These are phyloP conservation scores for Salvelinus fontinalis DNA, from an alignment of 2,113 vertebrate species.

Conservation along the genomic window DNA sequence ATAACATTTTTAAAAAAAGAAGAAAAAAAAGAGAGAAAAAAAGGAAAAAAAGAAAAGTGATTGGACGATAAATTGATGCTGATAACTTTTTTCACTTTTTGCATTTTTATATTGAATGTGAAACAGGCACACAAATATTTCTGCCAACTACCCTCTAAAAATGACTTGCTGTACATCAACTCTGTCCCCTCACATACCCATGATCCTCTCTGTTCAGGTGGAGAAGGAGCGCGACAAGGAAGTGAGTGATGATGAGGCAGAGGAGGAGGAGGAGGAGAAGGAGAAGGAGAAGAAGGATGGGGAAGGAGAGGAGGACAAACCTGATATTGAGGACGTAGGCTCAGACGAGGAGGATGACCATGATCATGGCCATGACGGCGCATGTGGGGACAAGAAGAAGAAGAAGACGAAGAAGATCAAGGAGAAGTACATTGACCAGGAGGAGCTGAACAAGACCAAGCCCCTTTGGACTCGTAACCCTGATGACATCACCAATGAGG, in stretches of 20 bases:
- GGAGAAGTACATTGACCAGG: constrained; percentile 82
- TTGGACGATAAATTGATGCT: too few relatives aligned
- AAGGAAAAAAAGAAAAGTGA: too few relatives aligned
- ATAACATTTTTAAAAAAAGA: too few relatives aligned
- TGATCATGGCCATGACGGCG: constrained; percentile 47
- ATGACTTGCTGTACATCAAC: background rate
- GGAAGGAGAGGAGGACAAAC: constrained; percentile 74
- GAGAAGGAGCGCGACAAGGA: constrained; percentile 95
- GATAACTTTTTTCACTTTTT: too few relatives aligned
- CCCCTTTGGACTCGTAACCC: constrained; percentile 94
- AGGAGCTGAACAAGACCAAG: constrained; percentile 82
- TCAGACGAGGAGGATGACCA: constrained; percentile 73
- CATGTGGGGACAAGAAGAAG: constrained; percentile 72
- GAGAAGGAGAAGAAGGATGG: constrained; percentile 73
- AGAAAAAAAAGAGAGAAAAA: too few relatives aligned
- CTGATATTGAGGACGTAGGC: constrained; percentile 79
- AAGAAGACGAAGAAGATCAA: constrained; percentile 81
- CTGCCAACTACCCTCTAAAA: background rate
- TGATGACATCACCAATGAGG: constrained; percentile 93
- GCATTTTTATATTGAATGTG: background rate
- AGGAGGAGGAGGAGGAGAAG: constrained; percentile 83
- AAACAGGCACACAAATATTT: background rate
- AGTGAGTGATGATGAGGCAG: constrained; percentile 90
- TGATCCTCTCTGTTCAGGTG: constrained; percentile 68
- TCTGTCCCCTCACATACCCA: background rate